phyloP scores from a whole-genome alignment of 2,888 invertebrate genomes.

The Crematogaster levior region DNA sequence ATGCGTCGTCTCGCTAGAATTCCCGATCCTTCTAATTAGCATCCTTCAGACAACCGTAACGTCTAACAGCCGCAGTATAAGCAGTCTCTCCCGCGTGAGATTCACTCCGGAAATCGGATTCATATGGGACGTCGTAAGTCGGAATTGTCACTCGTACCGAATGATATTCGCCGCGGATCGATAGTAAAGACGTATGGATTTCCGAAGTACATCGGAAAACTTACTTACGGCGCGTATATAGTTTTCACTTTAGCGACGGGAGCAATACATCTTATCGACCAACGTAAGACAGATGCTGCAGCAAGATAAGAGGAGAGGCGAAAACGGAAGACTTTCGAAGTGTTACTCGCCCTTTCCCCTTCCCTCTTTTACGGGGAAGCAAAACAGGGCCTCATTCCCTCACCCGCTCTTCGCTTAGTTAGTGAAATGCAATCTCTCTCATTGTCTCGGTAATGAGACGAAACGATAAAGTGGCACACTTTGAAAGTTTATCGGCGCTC shows the following conservation, averaged over 20 bases:
- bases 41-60: conserved; percentile 36
- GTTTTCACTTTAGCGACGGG: conserved; percentile 60
- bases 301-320: conserved; percentile 35
- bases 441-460: conserved; percentile 79
- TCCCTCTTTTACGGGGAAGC: conserved; percentile 13
- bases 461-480: conserved; percentile 78
- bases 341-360: neutral
- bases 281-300: conserved; percentile 37
- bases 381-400: conserved; percentile 28
- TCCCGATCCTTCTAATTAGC: conserved; percentile 46
- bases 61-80: conserved; percentile 30
- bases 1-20: conserved; percentile 24
- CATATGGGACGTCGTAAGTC: neutral
- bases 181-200: conserved; percentile 57
- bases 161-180: conserved; percentile 11
- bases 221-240: conserved; percentile 69
- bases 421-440: conserved; percentile 74
- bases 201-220: conserved; percentile 58
- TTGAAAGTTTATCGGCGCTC: conserved; percentile 77
- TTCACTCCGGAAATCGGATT: neutral
- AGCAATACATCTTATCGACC: conserved; percentile 67
- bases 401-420: conserved; percentile 64
- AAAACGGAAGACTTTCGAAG: conserved; percentile 53
- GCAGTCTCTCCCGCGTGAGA: neutral
- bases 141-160: conserved; percentile 31